Percentiles rank a stretch among this genome's conserved stretches.
These are phyloP conservation scores for Eulemur rubriventer DNA, from an alignment of 2,797 vertebrate species.

Conservation along the genomic window DNA sequence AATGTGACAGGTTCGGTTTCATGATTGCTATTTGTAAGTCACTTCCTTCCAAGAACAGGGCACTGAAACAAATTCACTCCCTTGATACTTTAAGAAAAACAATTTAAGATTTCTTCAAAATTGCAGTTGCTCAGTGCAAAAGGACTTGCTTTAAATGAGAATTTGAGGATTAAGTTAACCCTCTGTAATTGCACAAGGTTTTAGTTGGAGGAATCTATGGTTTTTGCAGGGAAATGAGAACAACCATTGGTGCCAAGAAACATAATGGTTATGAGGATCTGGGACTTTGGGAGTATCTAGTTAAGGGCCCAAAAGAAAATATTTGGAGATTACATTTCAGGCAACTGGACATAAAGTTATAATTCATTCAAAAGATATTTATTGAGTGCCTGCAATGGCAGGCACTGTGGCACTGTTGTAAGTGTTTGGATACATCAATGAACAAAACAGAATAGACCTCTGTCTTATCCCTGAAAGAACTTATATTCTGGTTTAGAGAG, in stretches of 20 bases:
- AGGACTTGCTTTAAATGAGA: constrained; percentile 45
- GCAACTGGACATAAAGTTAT: background rate
- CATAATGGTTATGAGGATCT: background rate
- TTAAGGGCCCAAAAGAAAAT: background rate
- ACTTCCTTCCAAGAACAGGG: constrained; percentile 35
- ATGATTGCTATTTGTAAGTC: background rate
- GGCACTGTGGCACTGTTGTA: background rate
- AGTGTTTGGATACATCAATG: background rate
- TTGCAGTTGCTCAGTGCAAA: background rate
- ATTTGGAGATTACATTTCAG: constrained; percentile 20
- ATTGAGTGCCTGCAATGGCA: background rate
- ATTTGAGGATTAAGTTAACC: constrained; percentile 6
- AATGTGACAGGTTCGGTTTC: background rate
- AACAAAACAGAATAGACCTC: background rate
- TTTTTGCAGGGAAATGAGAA: background rate
- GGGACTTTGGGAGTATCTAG: background rate
- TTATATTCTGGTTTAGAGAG: background rate
- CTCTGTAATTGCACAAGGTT: background rate
- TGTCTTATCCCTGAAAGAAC: background rate
- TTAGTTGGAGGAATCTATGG: background rate
- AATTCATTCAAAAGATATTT: background rate
- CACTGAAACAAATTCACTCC: background rate
- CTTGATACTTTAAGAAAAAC: constrained; percentile 52
- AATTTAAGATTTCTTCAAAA: constrained; percentile 43
- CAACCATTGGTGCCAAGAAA: background rate